A percentile compares a stretch with the other conserved stretches of the same genome.
Evolutionary conservation across 92 coral and sea anemone genomes (phyloP).

Genomic region (Zoanthus gigantus): DNA sequence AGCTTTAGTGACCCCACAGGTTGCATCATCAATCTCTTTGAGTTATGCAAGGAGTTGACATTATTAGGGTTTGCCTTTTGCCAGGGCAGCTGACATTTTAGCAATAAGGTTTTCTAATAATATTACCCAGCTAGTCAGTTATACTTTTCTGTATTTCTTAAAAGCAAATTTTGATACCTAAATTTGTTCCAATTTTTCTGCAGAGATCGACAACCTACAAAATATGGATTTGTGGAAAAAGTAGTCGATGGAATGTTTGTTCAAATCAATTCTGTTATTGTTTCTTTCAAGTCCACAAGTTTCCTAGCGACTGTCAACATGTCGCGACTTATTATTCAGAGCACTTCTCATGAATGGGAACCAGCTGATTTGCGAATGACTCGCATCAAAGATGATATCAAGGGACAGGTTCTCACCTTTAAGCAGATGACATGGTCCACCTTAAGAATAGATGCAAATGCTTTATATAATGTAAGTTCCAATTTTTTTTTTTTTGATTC

Average conservation of each 20-base stretch:
- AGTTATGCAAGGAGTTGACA: too few relatives aligned
- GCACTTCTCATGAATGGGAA: constrained; percentile 95
- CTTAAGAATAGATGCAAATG: constrained; percentile 93
- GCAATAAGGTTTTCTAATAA: too few relatives aligned
- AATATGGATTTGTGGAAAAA: constrained; percentile 98
- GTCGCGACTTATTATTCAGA: constrained; percentile 88
- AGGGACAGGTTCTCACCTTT: constrained; percentile 93
- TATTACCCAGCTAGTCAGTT: too few relatives aligned
- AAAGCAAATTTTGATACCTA: too few relatives aligned
- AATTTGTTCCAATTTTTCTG: not conserved
- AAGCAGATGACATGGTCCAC: constrained; percentile 95
- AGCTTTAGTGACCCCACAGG: too few relatives aligned
- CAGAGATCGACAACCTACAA: constrained; percentile 88
- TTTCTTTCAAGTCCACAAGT: constrained; percentile 90
- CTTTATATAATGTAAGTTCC: constrained; percentile 74
- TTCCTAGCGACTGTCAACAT: constrained; percentile 95
- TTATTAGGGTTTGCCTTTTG: too few relatives aligned
- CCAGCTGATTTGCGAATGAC: constrained; percentile 88
- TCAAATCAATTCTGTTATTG: constrained; percentile 92
- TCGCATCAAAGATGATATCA: constrained; percentile 87
- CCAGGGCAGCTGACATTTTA: too few relatives aligned
- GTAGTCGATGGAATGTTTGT: constrained; percentile 99
- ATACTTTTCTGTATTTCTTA: too few relatives aligned
- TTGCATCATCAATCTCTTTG: too few relatives aligned
- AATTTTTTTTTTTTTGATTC: too few relatives aligned